A percentile compares a stretch with the other conserved stretches of the same genome.
These are phyloP conservation scores for Bombus soroeensis DNA, from an alignment of 1,140 invertebrate genomes.

Conservation along the genomic window DNA sequence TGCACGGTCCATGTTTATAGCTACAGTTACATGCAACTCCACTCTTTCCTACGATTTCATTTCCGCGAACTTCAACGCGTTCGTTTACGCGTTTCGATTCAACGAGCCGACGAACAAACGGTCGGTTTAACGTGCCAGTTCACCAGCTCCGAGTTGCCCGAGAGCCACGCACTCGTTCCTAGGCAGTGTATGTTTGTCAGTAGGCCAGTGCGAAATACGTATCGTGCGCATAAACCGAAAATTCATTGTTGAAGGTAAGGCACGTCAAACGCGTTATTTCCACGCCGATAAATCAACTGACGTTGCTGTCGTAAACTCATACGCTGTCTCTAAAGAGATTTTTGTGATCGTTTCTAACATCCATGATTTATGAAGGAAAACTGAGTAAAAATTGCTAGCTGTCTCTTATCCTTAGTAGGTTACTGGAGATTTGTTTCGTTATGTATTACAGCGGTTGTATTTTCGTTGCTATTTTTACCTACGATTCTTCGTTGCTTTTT, in stretches of 20 bases:
- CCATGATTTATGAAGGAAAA: no score
- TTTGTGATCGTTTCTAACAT: no score
- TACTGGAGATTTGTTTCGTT: no score
- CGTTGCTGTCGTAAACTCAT: constrained; percentile 11
- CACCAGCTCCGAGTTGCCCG: background rate
- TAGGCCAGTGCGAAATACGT: background rate
- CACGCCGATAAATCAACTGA: background rate
- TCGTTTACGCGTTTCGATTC: background rate
- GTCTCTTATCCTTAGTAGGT: no score
- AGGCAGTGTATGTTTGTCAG: background rate
- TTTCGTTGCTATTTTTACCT: no score
- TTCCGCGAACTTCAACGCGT: background rate
- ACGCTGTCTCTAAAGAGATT: no score
- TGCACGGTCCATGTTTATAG: no score
- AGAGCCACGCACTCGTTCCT: background rate
- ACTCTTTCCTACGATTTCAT: background rate
- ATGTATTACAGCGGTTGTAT: no score
- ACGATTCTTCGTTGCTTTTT: background rate
- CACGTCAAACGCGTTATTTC: constrained; percentile 10
- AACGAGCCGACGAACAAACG: background rate
- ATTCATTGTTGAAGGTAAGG: background rate
- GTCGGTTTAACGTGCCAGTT: background rate
- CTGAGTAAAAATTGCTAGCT: no score
- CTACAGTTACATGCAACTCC: no score
- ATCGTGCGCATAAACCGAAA: background rate